Evolutionary conservation across 1,140 invertebrate genomes (phyloP).

Genomic region (Centruroides sculpturatus): DNA sequence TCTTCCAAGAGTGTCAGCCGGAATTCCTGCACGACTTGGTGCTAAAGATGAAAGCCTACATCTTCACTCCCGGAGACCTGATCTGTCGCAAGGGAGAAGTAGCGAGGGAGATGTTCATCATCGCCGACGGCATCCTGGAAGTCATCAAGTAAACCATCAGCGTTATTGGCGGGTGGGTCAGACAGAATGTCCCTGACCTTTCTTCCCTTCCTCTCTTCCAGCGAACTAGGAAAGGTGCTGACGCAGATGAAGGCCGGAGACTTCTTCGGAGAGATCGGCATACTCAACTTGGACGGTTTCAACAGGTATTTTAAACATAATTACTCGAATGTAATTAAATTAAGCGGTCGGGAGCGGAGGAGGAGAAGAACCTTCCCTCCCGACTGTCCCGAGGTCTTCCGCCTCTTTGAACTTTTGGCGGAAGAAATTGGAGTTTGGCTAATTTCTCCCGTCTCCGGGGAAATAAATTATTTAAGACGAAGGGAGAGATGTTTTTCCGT

Average conservation of each 20-base stretch:
- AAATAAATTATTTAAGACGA: too few relatives aligned
- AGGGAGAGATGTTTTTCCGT: too few relatives aligned
- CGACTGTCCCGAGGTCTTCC: not conserved
- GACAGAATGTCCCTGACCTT: too few relatives aligned
- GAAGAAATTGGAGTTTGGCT: too few relatives aligned
- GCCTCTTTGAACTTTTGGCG: too few relatives aligned
- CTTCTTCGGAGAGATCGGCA: conserved; percentile 96
- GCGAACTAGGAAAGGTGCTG: conserved; percentile 77
- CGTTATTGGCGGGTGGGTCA: too few relatives aligned
- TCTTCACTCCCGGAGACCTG: conserved; percentile 91
- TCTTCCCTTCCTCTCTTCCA: conserved; percentile 25
- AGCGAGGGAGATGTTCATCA: conserved; percentile 95
- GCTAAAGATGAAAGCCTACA: conserved; percentile 94
- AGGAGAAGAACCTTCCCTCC: not conserved
- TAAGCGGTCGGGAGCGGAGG: too few relatives aligned
- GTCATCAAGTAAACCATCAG: conserved; percentile 49
- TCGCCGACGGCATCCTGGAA: conserved; percentile 90
- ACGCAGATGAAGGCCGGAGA: conserved; percentile 95
- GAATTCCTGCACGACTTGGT: conserved; percentile 93
- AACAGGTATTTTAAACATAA: conserved; percentile 60
- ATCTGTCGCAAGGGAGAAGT: conserved; percentile 91
- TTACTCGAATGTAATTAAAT: not conserved
- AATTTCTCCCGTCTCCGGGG: too few relatives aligned
- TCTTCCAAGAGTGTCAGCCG: conserved; percentile 90
- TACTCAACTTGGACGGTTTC: conserved; percentile 84